Conservation (phyloP, 2,888 invertebrate species). For the Drosophila niveifrons region DNA sequence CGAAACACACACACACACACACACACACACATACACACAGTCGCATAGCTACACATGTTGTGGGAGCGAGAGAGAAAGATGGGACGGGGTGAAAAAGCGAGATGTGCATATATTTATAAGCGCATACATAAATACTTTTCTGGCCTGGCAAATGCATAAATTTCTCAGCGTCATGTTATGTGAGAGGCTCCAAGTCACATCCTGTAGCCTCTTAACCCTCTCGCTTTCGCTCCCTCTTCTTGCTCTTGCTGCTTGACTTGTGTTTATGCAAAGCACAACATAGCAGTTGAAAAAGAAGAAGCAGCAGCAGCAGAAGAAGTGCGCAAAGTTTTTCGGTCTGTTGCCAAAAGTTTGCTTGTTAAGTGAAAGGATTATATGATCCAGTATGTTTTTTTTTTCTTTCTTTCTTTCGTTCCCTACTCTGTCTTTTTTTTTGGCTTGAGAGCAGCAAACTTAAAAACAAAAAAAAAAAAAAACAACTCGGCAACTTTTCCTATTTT, state of each 20-base stretch:
- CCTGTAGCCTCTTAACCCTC: slow-evolving; percentile 28
- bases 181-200: slow-evolving; percentile 54
- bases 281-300: slow-evolving; percentile 45
- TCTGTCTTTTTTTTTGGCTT: slow-evolving; percentile 20
- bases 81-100: slow-evolving; percentile 14
- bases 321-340: slow-evolving; percentile 69
- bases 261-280: slow-evolving; percentile 77
- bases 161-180: slow-evolving; percentile 58
- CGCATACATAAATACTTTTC: slow-evolving; percentile 77
- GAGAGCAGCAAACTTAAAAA: slow-evolving; percentile 56
- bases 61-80: not conserved
- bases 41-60: slow-evolving; percentile 26
- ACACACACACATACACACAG: slow-evolving; percentile 28
- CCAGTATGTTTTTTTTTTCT: slow-evolving; percentile 54
- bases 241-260: slow-evolving; percentile 58
- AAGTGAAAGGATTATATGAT: slow-evolving; percentile 80
- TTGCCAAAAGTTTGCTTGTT: slow-evolving; percentile 79
- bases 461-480: slow-evolving; percentile 30
- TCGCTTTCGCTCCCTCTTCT: not conserved
- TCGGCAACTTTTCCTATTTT: slow-evolving; percentile 62
- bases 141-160: slow-evolving; percentile 76
- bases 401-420: not conserved
- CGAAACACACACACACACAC: slow-evolving; percentile 24
- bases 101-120: slow-evolving; percentile 76
- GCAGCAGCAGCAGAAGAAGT: slow-evolving; percentile 40